Percentiles rank a stretch among this genome's conserved stretches.
Evolutionary conservation across 2,113 vertebrate genomes (phyloP).

Genomic region (Naja naja): DNA sequence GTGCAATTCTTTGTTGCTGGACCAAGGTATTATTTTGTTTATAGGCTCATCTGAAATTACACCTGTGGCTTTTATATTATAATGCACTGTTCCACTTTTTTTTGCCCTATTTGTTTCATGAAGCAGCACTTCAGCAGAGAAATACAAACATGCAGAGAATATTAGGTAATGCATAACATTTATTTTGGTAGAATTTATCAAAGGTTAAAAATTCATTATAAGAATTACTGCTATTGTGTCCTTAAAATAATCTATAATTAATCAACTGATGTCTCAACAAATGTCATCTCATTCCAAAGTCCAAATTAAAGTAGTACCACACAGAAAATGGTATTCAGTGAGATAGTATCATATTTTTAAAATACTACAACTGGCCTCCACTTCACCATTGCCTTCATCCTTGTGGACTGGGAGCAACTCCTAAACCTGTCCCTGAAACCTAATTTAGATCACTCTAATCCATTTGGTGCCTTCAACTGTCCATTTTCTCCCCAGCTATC

Average conservation of each 20-base stretch:
- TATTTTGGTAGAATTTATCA: not conserved
- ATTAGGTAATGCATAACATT: not conserved
- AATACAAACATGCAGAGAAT: not conserved
- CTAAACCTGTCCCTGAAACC: not conserved
- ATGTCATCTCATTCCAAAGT: not conserved
- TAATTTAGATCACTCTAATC: not conserved
- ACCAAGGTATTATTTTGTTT: not conserved
- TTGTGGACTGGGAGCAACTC: not conserved
- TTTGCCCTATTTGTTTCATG: not conserved
- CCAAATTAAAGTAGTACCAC: not conserved
- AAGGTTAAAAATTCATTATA: not conserved
- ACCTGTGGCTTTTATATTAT: not conserved
- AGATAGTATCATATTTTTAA: not conserved
- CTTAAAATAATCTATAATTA: not conserved
- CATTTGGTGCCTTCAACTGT: not conserved
- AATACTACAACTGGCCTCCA: not conserved
- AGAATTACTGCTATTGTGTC: not conserved
- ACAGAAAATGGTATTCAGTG: not conserved
- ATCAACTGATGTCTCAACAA: not conserved
- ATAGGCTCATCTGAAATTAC: not conserved
- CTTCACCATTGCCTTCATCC: not conserved
- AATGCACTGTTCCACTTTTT: not conserved
- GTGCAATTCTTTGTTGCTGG: not conserved
- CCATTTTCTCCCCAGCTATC: not conserved
- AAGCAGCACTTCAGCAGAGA: not conserved